Conservation (phyloP, 1,140 invertebrate genomes). For the Atta colombica region DNA sequence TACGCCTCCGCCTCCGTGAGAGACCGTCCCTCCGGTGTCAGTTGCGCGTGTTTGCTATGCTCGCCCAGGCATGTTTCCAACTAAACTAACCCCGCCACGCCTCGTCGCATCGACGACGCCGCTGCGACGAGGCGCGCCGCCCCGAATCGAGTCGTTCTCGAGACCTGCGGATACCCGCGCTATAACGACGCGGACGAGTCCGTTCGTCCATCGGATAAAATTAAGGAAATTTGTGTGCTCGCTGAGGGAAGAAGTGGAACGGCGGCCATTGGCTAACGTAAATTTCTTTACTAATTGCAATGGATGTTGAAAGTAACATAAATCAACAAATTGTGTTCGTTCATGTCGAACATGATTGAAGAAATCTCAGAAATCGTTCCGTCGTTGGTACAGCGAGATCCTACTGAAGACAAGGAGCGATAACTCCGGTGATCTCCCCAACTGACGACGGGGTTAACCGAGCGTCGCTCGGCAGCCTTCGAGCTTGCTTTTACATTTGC, state of each 20-base stretch:
- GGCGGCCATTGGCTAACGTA: background rate
- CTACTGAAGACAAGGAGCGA: conserved; percentile 32
- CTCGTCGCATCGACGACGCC: conserved; percentile 81
- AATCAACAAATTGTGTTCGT: background rate
- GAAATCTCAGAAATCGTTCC: conserved; percentile 34
- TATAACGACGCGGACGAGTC: conserved; percentile 38
- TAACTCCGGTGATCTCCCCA: conserved; percentile 55
- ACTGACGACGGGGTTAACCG: conserved; percentile 66
- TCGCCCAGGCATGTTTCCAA: conserved; percentile 84
- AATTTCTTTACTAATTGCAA: background rate
- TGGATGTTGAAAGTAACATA: background rate
- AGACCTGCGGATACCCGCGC: conserved; percentile 61
- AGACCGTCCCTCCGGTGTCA: conserved; percentile 82
- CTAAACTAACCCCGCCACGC: conserved; percentile 84
- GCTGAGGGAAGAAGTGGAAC: background rate
- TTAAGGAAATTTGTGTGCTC: conserved; percentile 23
- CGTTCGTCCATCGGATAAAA: background rate
- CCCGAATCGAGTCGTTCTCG: conserved; percentile 70
- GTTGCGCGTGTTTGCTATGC: conserved; percentile 85
- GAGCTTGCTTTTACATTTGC: conserved; percentile 72
- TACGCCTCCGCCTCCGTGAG: conserved; percentile 76
- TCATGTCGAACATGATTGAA: background rate
- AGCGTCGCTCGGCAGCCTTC: conserved; percentile 52
- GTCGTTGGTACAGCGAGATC: background rate
- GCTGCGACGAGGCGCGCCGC: conserved; percentile 76